Evolutionary conservation across 2,888 invertebrate genomes (phyloP).

Genomic region (Graphium colonna): DNA sequence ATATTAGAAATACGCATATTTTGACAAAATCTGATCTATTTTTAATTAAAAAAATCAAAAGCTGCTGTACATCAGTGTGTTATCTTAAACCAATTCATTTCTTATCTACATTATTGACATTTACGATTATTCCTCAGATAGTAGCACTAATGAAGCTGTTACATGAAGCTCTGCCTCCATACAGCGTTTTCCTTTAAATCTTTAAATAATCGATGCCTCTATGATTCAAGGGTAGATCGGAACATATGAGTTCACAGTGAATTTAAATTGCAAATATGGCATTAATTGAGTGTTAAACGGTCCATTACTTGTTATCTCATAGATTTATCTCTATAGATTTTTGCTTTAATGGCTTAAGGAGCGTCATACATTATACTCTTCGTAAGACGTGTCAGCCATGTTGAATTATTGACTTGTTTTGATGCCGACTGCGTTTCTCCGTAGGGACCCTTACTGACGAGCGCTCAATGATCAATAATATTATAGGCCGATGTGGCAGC

Average conservation of each 20-base stretch:
- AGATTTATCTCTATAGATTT: conserved; percentile 51
- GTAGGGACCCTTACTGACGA: background rate
- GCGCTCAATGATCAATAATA: background rate
- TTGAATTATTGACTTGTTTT: conserved; percentile 14
- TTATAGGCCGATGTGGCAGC: background rate
- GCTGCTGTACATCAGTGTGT: background rate
- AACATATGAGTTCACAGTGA: conserved; percentile 41
- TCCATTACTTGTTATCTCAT: conserved; percentile 46
- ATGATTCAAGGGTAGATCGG: conserved; percentile 22
- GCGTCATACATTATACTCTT: conserved; percentile 29
- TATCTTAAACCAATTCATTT: conserved; percentile 21
- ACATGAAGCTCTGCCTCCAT: conserved; percentile 2
- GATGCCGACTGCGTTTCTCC: background rate
- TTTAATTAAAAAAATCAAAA: too few species aligned
- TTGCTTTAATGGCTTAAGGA: conserved; percentile 28
- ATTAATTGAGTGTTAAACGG: conserved; percentile 62
- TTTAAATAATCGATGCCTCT: conserved; percentile 11
- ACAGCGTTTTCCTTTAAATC: conserved; percentile 11
- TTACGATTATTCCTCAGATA: conserved; percentile 19
- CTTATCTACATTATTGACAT: conserved; percentile 21
- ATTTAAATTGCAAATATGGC: conserved; percentile 51
- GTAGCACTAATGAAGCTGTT: conserved; percentile 23
- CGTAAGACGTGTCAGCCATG: conserved; percentile 17
- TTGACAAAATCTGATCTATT: too few species aligned
- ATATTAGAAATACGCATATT: too few species aligned